Base-by-base conservation (phyloP, 2,113 vertebrate genomes). In the Atractosteus spatula region DNA sequence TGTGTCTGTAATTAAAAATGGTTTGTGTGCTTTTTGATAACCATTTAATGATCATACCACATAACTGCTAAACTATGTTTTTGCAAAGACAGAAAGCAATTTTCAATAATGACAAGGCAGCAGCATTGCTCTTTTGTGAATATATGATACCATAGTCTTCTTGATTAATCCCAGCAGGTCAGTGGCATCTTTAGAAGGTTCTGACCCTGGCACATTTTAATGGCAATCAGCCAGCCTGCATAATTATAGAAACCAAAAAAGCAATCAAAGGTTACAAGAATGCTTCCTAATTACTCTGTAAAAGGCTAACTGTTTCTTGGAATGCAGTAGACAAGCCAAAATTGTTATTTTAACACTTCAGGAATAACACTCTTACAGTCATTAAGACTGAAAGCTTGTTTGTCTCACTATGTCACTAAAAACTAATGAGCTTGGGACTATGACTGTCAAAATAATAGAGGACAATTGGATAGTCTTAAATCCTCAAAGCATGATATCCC, bases 101-200 rank as follows among this genome's bases (percentile, higher is more conserved):
- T 71, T 62, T 62, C 59, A 69, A 68, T 64, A 62, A 64, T 44
- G 61, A 4, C 7, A 12, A 44, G 16, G 16, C 44, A 43, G 47
- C 5, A 71, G 29, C 47, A 44, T 41, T 56, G 54, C 71, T 42
- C 41, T 65, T 29, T 56, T 8, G 51, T 43, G 16, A 17, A 16
- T 8, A n/a, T 51, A 47, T 44, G 41, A 66, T 57, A 44, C 62
- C 55, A 57, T 54, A 54, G 11, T 7, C 13, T 72, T 57, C 51
- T 29, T 72, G 41, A 17, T 66, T 72, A 72, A 72, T 66, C 62
- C 61, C 59, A 63, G 44, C n/a, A 55, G 70, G 41, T 55, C 44
- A 55, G 43, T 55, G 47, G 54, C 64, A 64, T 13, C 70, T 45
- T 44, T 44, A 61, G n/a, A 16, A 71, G 47, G 17, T 41, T 69